Evolutionary conservation across 1,140 invertebrate genomes (phyloP).

Genomic region (Psilanteris sp.): DNA sequence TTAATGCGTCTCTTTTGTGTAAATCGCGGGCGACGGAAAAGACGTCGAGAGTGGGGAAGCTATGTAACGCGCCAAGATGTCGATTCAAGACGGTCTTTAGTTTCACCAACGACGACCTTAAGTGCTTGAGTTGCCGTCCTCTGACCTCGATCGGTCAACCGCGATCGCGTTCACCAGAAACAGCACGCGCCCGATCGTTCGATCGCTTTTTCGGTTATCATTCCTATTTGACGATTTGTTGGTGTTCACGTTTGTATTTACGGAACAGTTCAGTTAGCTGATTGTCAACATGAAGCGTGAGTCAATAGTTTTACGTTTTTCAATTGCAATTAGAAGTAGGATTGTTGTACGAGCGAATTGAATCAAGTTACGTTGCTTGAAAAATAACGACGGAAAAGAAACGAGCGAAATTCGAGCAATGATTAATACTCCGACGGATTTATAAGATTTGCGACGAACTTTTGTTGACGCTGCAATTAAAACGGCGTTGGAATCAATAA

Average conservation of each 20-base stretch:
- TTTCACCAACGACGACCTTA: slow-evolving; percentile 71
- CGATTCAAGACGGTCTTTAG: slow-evolving; percentile 68
- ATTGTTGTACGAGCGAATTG: too few relatives aligned
- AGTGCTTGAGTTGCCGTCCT: slow-evolving; percentile 60
- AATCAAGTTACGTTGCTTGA: too few relatives aligned
- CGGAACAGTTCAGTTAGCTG: too few relatives aligned
- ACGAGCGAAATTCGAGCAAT: too few relatives aligned
- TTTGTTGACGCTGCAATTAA: slow-evolving; percentile 15
- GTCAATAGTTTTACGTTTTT: too few relatives aligned
- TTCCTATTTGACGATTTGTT: too few relatives aligned
- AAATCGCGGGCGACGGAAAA: slow-evolving; percentile 65
- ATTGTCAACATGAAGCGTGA: too few relatives aligned
- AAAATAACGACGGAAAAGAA: too few relatives aligned
- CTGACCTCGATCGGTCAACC: slow-evolving; percentile 55
- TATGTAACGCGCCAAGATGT: slow-evolving; percentile 68
- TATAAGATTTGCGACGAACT: slow-evolving; percentile 3
- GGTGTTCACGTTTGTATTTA: too few relatives aligned
- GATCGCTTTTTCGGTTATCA: too few relatives aligned
- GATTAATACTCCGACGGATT: too few relatives aligned
- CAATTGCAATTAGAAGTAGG: too few relatives aligned
- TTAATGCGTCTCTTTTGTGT: slow-evolving; percentile 36
- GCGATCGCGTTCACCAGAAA: not conserved
- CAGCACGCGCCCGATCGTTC: slow-evolving; percentile 6
- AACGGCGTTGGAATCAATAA: slow-evolving; percentile 6
- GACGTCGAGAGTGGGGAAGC: slow-evolving; percentile 58